Conservation (phyloP, 2,113 vertebrate genomes). For the Colistium nudipinnis region DNA sequence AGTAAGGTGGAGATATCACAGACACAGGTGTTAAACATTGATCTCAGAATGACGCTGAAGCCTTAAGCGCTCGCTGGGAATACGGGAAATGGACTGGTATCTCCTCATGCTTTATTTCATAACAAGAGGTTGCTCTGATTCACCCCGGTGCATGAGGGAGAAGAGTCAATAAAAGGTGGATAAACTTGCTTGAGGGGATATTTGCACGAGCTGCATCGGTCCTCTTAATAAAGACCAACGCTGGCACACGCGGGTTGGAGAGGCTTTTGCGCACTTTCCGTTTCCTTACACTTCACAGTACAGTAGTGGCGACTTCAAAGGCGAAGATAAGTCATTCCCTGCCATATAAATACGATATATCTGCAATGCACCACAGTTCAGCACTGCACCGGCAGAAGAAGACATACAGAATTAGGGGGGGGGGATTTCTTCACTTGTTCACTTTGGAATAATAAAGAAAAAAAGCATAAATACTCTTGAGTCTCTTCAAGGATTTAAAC, state of each 20-base stretch:
- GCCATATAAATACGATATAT: slow-evolving; percentile 39
- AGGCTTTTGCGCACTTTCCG: slow-evolving; percentile 10
- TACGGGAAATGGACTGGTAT: slow-evolving; percentile 67
- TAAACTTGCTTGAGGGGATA: slow-evolving; percentile 61
- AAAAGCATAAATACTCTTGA: neutral
- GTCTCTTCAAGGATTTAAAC: no score
- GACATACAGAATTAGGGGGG: slow-evolving; percentile 3
- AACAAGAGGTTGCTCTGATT: slow-evolving; percentile 65
- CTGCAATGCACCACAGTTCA: slow-evolving; percentile 51
- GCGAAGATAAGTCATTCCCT: slow-evolving; percentile 37
- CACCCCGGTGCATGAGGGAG: slow-evolving; percentile 60
- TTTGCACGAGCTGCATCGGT: slow-evolving; percentile 27
- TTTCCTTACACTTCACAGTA: slow-evolving; percentile 25
- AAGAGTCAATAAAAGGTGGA: slow-evolving; percentile 65
- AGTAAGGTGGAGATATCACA: slow-evolving; percentile 25
- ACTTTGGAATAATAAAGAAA: neutral
- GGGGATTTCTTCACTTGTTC: neutral
- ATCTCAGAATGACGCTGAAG: slow-evolving; percentile 52
- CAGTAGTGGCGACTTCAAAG: slow-evolving; percentile 27
- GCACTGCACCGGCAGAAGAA: slow-evolving; percentile 21
- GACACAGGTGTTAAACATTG: slow-evolving; percentile 46
- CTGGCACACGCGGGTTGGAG: neutral
- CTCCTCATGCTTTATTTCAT: slow-evolving; percentile 66
- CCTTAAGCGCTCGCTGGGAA: slow-evolving; percentile 40
- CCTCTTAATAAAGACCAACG: slow-evolving; percentile 45